Evolutionary conservation across 2,888 invertebrate species (phyloP).

Genomic region (Gnatocerus cornutus): DNA sequence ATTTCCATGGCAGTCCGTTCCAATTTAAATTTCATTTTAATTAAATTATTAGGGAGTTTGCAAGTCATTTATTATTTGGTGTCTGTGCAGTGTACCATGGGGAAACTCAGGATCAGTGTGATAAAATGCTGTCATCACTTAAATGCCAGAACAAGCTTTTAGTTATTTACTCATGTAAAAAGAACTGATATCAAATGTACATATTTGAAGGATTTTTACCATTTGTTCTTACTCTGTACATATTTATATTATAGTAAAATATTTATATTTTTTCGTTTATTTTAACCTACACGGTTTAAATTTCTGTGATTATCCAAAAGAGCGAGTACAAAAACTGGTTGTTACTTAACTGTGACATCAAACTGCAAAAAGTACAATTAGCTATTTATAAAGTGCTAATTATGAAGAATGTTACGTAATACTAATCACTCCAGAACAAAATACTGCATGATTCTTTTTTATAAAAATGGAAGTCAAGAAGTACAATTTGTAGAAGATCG

Average conservation of each 20-base stretch:
- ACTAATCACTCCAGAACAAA: too few relatives aligned
- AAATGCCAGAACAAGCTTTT: slow-evolving; percentile 41
- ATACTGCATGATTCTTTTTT: too few relatives aligned
- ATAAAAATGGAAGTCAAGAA: too few relatives aligned
- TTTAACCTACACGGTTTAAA: not conserved
- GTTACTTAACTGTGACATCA: too few relatives aligned
- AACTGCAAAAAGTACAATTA: not conserved
- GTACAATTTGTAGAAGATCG: too few relatives aligned
- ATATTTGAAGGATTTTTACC: slow-evolving; percentile 44
- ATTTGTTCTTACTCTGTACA: slow-evolving; percentile 43
- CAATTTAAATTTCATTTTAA: slow-evolving; percentile 98
- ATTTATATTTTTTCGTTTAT: slow-evolving; percentile 45
- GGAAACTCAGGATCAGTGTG: slow-evolving; percentile 35
- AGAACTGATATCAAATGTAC: slow-evolving; percentile 50
- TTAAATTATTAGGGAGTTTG: slow-evolving; percentile 69
- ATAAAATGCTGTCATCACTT: slow-evolving; percentile 19
- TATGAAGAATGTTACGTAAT: too few relatives aligned
- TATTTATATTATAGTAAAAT: slow-evolving; percentile 50
- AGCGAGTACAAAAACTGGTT: too few relatives aligned
- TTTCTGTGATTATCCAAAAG: too few relatives aligned
- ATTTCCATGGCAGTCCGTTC: slow-evolving; percentile 88
- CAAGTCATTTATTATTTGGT: not conserved
- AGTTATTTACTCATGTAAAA: slow-evolving; percentile 42
- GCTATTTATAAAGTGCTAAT: not conserved
- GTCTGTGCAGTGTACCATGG: slow-evolving; percentile 25